A percentile compares a stretch with the other conserved stretches of the same genome.
These are phyloP conservation scores for Wasmannia auropunctata DNA, from an alignment of 1,140 invertebrate genomes.

Conservation along the genomic window DNA sequence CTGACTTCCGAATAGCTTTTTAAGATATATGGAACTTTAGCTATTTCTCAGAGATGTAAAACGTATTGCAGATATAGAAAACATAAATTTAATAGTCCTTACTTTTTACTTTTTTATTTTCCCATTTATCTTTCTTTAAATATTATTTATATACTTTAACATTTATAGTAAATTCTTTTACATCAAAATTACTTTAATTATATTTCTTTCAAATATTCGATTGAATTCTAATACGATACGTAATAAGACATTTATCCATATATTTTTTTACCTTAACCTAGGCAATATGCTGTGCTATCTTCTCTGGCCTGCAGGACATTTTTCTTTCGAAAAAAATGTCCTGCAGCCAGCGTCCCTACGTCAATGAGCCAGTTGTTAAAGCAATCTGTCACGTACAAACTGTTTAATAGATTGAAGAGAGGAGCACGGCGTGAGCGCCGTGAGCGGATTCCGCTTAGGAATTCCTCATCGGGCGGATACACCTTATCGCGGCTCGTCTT, in stretches of 20 bases:
- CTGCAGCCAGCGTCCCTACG: not conserved
- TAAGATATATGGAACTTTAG: not conserved
- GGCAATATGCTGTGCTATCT: not conserved
- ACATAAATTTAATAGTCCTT: not conserved
- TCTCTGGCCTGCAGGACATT: not conserved
- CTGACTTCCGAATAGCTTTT: not conserved
- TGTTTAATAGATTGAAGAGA: slow-evolving; percentile 5
- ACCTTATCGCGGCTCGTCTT: slow-evolving; percentile 61
- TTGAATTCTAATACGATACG: not conserved
- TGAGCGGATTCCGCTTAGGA: slow-evolving; percentile 22
- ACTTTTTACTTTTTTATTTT: not conserved
- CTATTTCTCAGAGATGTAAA: not conserved
- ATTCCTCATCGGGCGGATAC: slow-evolving; percentile 46
- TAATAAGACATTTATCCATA: not conserved
- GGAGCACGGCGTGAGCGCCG: not conserved
- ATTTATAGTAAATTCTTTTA: not conserved
- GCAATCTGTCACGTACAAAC: not conserved
- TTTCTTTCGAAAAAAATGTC: not conserved
- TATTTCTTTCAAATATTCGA: not conserved
- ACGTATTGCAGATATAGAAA: not conserved
- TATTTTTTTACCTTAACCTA: not conserved
- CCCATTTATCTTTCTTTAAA: not conserved
- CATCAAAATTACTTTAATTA: not conserved
- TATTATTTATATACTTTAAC: not conserved
- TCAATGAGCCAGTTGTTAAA: not conserved